Conservation (phyloP, 2,113 vertebrate species). For the Myrmecobius fasciatus region DNA sequence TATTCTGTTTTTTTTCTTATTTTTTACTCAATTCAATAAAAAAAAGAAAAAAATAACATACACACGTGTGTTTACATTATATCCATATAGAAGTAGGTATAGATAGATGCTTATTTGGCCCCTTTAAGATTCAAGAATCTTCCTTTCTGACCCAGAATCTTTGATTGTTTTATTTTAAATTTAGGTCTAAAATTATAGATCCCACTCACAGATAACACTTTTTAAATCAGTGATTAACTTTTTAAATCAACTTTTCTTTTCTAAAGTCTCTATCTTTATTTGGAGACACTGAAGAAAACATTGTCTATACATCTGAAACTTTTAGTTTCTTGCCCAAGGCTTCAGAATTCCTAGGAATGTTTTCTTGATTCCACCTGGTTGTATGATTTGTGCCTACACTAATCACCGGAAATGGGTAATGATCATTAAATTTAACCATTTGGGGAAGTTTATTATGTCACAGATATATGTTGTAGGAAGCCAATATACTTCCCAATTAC, state of each 20-base stretch:
- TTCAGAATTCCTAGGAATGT: neutral
- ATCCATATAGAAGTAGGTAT: neutral
- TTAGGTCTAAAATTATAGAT: neutral
- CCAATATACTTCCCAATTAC: neutral
- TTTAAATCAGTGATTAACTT: neutral
- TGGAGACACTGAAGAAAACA: neutral
- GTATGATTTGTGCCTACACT: neutral
- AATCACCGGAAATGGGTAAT: neutral
- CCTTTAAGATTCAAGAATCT: neutral
- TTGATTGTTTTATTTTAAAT: neutral
- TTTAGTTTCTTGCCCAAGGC: neutral
- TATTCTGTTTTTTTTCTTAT: too few species aligned
- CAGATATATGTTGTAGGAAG: neutral
- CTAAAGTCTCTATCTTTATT: neutral
- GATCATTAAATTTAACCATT: conserved; percentile 2
- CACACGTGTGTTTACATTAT: neutral
- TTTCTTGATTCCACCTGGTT: neutral
- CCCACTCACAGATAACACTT: neutral
- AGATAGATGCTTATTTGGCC: neutral
- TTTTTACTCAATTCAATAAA: too few species aligned
- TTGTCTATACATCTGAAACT: neutral
- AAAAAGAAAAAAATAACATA: too few species aligned
- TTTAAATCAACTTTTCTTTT: neutral
- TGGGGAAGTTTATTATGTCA: neutral
- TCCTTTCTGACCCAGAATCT: neutral